Base-by-base conservation (phyloP, 2,113 vertebrate species). In the Microcebus tavaratra region DNA sequence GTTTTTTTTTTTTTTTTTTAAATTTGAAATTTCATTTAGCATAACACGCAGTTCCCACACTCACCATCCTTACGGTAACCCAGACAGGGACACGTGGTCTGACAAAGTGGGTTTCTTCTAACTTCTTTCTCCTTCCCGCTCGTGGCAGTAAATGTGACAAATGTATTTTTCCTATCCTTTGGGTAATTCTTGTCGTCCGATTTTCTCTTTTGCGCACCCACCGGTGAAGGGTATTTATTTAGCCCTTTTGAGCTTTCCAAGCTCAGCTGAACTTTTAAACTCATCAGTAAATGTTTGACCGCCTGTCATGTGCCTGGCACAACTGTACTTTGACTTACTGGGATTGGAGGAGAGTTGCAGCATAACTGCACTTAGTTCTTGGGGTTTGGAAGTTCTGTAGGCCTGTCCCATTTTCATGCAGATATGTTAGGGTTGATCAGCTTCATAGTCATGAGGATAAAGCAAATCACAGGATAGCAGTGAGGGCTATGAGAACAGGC, bases 101-200 rank as follows among this genome's bases (percentile, higher is more conserved):
- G 63, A 75, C 57, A 89, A 80, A 90, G 63, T 80, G 25, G 53
- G 34, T 94, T 80, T 94, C 84, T 94, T 87, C 42, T 42, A 50
- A 63, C 31, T 81, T 81, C 39, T 73, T 83, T 45, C 63, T 88
- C 57, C 15, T 90, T 57, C 29, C 48, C 72, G 27, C n/a, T 50
- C 25, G 67, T 93, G 75, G 23, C 45, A 63, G 8, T 57, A 55
- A 50, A 48, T 57, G 82, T 86, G 68, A 36, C 73, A 57, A 39
- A 79, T 36, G 36, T 18, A 13, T 27, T 89, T 27, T 89, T 86
- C 27, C 59, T 87, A 1, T 61, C 42, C 5, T 91, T 78, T 8
- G 67, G 48, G 45, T 75, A 72, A 17, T 61, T 73, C 72, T 94
- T 88, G 63, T 20, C 34, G 3, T 92, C 59, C 81, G 53, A 20